A percentile compares a stretch with the other conserved stretches of the same genome.
phyloP scores from a whole-genome alignment of 2,113 vertebrate genomes.

The Cichladusa arquata region DNA sequence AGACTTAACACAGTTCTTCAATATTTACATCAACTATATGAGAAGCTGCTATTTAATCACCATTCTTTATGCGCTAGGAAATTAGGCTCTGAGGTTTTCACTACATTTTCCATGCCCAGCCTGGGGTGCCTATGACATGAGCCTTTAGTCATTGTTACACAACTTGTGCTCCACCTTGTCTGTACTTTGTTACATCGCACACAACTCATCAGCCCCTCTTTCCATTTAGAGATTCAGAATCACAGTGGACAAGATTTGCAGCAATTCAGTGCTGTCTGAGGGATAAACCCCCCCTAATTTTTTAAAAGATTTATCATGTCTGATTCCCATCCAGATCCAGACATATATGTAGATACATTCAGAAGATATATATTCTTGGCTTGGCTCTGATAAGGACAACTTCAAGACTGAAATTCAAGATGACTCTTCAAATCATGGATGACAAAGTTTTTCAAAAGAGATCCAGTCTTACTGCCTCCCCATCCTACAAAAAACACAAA shows the following conservation, averaged over 20 bases:
- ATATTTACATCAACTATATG: background rate
- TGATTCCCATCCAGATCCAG: background rate
- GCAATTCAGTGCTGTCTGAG: background rate
- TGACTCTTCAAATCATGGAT: background rate
- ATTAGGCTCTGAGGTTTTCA: background rate
- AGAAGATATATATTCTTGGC: background rate
- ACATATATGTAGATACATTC: background rate
- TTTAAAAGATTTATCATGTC: background rate
- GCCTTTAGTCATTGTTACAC: background rate
- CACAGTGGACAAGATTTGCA: background rate
- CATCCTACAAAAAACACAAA: background rate
- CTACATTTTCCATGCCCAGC: background rate
- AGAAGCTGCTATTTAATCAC: background rate
- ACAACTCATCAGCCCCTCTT: background rate
- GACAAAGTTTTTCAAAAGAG: background rate
- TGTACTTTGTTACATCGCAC: background rate
- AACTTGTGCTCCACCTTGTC: background rate
- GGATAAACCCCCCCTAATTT: background rate
- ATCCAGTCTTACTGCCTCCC: background rate
- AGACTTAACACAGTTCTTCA: background rate
- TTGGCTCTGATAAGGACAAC: background rate
- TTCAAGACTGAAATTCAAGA: background rate
- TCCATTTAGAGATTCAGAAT: background rate
- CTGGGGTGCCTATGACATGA: background rate
- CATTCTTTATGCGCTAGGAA: background rate